phyloP scores from a whole-genome alignment of 2,113 vertebrate genomes.

The Hiodon alosoides region DNA sequence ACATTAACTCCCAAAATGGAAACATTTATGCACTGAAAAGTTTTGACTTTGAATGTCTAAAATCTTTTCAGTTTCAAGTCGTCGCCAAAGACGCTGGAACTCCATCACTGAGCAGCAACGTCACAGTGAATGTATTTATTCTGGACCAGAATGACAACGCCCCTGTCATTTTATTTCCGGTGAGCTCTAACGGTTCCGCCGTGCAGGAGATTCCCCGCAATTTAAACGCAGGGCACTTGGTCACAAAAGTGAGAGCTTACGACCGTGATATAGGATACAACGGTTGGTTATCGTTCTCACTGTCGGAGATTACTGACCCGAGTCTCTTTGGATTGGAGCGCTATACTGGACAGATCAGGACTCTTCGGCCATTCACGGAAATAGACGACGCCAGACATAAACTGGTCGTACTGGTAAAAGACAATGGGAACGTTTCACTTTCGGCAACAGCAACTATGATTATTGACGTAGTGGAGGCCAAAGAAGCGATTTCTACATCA shows the following conservation, averaged over 20 bases:
- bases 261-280: slow-evolving; percentile 42
- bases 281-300: slow-evolving; percentile 32
- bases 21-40: slow-evolving; percentile 31
- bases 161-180: slow-evolving; percentile 17
- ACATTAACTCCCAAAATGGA: slow-evolving; percentile 34
- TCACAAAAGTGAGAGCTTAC: slow-evolving; percentile 33
- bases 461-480: slow-evolving; percentile 35
- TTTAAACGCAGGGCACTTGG: slow-evolving; percentile 30
- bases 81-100: slow-evolving; percentile 56
- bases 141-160: too few species aligned
- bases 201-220: slow-evolving; percentile 33
- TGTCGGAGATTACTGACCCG: slow-evolving; percentile 29
- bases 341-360: slow-evolving; percentile 33
- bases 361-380: slow-evolving; percentile 28
- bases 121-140: too few species aligned
- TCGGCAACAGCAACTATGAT: slow-evolving; percentile 40
- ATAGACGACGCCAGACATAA: slow-evolving; percentile 33
- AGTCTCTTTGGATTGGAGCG: slow-evolving; percentile 34
- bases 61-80: slow-evolving; percentile 55
- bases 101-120: slow-evolving; percentile 39
- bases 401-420: slow-evolving; percentile 39
- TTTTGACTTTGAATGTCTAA: slow-evolving; percentile 36
- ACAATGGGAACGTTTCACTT: slow-evolving; percentile 40
- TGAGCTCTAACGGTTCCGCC: slow-evolving; percentile 29
- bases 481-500: slow-evolving; percentile 31